phyloP scores from a whole-genome alignment of 2,797 vertebrate genomes.

The Sitta carolinensis region DNA sequence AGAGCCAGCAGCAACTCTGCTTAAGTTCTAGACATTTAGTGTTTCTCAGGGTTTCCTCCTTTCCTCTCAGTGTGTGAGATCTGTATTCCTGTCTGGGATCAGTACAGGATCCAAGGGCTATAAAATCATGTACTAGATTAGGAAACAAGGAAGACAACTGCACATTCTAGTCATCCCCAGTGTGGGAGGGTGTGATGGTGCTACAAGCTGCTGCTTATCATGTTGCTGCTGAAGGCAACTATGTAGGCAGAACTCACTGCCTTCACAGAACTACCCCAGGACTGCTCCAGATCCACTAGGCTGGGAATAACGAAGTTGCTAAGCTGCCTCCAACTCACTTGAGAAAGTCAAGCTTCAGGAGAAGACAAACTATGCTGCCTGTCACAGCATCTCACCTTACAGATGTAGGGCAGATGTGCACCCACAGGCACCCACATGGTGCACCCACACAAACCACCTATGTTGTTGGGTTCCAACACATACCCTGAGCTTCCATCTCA shows the following conservation, averaged over 20 bases:
- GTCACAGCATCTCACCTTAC: background rate
- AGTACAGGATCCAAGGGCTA: background rate
- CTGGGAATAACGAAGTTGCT: background rate
- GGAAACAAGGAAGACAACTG: conserved; percentile 63
- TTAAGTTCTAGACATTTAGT: background rate
- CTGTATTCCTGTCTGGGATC: background rate
- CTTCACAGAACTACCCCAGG: background rate
- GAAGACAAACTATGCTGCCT: background rate
- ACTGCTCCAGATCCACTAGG: background rate
- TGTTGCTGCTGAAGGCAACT: conserved; percentile 3
- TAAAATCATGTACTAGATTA: conserved; percentile 32
- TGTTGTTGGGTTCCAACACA: background rate
- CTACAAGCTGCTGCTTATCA: conserved; percentile 43
- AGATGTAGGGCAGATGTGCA: background rate
- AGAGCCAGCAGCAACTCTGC: background rate
- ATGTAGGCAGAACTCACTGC: background rate
- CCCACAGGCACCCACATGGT: background rate
- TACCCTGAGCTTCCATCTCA: background rate
- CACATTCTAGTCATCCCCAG: conserved; percentile 44
- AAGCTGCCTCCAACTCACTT: background rate
- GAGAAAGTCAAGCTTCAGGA: background rate
- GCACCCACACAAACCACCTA: background rate
- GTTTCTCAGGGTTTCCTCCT: background rate
- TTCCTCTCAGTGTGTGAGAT: background rate
- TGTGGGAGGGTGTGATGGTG: conserved; percentile 5